Evolutionary conservation across 2,797 vertebrate genomes (phyloP).

Genomic region (Nyctibius grandis): DNA sequence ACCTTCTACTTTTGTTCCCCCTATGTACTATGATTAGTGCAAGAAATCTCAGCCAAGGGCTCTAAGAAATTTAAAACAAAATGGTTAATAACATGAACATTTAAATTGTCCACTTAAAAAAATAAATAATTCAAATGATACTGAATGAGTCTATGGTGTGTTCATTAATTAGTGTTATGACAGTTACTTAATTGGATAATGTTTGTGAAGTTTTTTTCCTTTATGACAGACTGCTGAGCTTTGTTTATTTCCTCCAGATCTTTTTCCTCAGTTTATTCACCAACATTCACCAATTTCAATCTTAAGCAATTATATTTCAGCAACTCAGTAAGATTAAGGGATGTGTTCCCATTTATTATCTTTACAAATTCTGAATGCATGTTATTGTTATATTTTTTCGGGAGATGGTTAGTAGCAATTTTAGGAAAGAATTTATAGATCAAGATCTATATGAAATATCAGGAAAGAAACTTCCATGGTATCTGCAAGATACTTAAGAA

Average conservation of each 20-base stretch:
- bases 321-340: not conserved
- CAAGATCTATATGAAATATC: not conserved
- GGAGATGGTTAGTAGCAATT: not conserved
- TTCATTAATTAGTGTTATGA: conserved; percentile 2
- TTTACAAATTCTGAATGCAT: not conserved
- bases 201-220: not conserved
- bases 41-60: conserved; percentile 87
- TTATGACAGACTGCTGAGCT: not conserved
- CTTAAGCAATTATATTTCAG: not conserved
- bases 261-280: not conserved
- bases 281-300: not conserved
- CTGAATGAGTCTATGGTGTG: conserved; percentile 28
- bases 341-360: not conserved
- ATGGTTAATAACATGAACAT: conserved; percentile 41
- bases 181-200: not conserved
- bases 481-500: not conserved
- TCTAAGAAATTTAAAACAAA: conserved; percentile 76
- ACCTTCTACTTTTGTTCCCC: conserved; percentile 55
- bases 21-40: conserved; percentile 46
- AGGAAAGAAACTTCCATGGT: not conserved
- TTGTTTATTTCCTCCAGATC: not conserved
- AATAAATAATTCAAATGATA: conserved; percentile 75
- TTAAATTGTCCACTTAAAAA: conserved; percentile 85
- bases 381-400: not conserved
- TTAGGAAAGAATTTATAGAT: not conserved